Evolutionary conservation across 2,797 vertebrate genomes (phyloP).

Genomic region (Cygnus olor): DNA sequence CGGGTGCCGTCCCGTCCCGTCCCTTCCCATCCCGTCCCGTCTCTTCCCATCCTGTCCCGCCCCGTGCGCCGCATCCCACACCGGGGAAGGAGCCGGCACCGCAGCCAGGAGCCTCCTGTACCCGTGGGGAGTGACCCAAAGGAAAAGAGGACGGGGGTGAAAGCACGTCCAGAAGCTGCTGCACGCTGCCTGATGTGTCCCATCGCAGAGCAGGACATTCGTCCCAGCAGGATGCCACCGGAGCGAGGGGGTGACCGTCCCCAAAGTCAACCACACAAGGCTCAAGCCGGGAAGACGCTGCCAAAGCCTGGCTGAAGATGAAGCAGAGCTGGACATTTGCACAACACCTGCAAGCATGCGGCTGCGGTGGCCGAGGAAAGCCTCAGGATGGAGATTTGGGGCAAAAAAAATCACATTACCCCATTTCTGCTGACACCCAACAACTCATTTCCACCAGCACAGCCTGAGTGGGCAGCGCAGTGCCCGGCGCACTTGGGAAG

Average conservation of each 20-base stretch:
- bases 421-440: background rate
- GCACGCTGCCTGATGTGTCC: accelerated
- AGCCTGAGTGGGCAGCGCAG: accelerated
- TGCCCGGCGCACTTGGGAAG: background rate
- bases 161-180: background rate
- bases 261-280: background rate
- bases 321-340: accelerated
- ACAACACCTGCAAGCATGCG: accelerated
- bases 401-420: accelerated
- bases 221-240: accelerated
- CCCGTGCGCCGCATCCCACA: background rate
- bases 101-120: background rate
- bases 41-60: background rate
- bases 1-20: background rate
- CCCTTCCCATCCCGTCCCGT: background rate
- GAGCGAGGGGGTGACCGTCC: accelerated
- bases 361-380: background rate
- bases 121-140: accelerated
- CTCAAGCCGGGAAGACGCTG: background rate
- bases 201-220: background rate
- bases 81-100: background rate
- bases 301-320: background rate
- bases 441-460: background rate
- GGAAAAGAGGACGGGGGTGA: background rate
- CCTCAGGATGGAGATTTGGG: background rate